Evolutionary conservation across 1,140 invertebrate genomes (phyloP).

Genomic region (Drosophila punjabiensis): DNA sequence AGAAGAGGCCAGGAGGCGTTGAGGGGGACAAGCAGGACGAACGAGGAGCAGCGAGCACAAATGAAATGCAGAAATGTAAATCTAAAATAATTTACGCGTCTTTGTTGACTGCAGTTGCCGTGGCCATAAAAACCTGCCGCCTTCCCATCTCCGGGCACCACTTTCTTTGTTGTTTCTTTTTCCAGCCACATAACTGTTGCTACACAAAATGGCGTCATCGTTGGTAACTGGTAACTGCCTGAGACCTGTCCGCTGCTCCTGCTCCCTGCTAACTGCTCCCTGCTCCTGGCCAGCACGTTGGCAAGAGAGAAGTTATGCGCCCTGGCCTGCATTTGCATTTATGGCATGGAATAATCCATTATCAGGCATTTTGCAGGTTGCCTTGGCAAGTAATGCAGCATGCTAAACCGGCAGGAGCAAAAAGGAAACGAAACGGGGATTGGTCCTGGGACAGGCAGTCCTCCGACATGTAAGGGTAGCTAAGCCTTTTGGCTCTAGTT

Average conservation of each 20-base stretch:
- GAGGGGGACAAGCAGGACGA: background rate
- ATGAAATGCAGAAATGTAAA: constrained; percentile 84
- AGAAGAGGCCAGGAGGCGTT: background rate
- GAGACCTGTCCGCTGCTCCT: constrained; percentile 23
- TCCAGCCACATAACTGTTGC: constrained; percentile 70
- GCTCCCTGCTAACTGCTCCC: background rate
- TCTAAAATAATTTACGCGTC: constrained; percentile 84
- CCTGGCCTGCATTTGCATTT: constrained; percentile 75
- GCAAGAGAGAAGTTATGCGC: constrained; percentile 37
- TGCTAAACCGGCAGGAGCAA: constrained; percentile 41
- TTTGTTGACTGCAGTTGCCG: constrained; percentile 80
- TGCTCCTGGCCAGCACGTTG: constrained; percentile 25
- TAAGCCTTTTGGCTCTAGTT: constrained; percentile 74
- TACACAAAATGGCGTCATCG: constrained; percentile 76
- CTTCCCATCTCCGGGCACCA: constrained; percentile 13
- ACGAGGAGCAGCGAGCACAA: constrained; percentile 50
- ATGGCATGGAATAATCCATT: constrained; percentile 83
- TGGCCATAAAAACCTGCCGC: constrained; percentile 74
- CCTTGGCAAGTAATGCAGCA: constrained; percentile 78
- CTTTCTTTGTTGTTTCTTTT: constrained; percentile 56
- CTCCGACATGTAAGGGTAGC: constrained; percentile 32
- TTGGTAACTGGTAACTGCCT: constrained; percentile 51
- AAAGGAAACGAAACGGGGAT: constrained; percentile 8
- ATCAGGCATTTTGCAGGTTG: constrained; percentile 83
- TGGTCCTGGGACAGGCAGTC: constrained; percentile 18